Evolutionary conservation across 2,113 vertebrate genomes (phyloP), one percentile per base, ranked within the genome.

Genomic region (Oenanthe melanoleuca): DNA sequence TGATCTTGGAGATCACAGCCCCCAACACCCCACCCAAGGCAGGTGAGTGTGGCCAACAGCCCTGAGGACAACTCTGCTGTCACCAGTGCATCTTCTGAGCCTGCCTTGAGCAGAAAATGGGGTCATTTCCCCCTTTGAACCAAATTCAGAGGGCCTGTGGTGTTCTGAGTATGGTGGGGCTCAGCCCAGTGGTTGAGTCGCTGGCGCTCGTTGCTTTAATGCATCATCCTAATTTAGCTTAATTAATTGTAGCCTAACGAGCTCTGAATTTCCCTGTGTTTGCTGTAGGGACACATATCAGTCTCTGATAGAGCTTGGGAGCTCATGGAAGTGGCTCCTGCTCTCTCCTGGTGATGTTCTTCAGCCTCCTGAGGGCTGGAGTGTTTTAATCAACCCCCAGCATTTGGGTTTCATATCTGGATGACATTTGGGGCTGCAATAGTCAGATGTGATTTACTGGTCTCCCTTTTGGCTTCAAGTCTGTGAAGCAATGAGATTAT

Each of bases 1-100:
- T 98, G 64, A 99, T 99, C n/a, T 96, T 99, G 92, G 98, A 98
- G 89, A 98, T 99, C 25, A 99, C 99, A 0, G 98, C 99, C 23
- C 98, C 99, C 11, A 97, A 98, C 86, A 97, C 95, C 93, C 98
- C 99, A 11, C 93, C 97, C 56, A 98, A 99, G 98, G 92, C 97
- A 88, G 98, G 97, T 97, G 91, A 97, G 97, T 12, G 2, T 64
- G 89, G 71, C 63, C 3, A 2, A 0, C 14, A 3, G 31, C 79
- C 78, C 82, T 4, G 3, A 42, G 66, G 66, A 45, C 10, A 3
- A 1, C 67, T n/a, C 70, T 29, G 53, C 57, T 59, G 13, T 63
- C 47, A 4, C 14, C 40, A 1, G 55, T 61, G 40, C 26, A 5
- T 50, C 74, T 34, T 34, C 67, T 14, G 24, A 69, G 44, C 60